phyloP scores from a whole-genome alignment of 1,140 invertebrate species.

The Cotesia typhae region DNA sequence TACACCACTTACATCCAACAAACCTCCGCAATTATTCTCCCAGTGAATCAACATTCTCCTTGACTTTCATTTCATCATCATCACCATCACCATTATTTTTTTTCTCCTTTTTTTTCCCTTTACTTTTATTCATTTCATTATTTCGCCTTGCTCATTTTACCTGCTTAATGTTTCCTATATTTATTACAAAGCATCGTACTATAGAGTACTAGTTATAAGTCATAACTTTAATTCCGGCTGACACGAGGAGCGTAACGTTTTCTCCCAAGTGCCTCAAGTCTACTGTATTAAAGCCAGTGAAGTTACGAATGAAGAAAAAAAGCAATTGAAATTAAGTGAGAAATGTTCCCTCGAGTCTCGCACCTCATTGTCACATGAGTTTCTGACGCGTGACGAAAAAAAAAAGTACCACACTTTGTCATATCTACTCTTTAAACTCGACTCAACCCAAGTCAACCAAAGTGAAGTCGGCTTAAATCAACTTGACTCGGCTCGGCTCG shows the following conservation, averaged over 20 bases:
- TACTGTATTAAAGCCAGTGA: not conserved
- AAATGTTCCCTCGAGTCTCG: conserved; percentile 13
- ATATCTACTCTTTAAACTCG: conserved; percentile 1
- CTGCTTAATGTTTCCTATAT: not conserved
- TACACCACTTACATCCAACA: too few species aligned
- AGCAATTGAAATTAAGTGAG: conserved; percentile 26
- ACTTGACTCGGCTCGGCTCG: not conserved
- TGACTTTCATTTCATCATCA: too few species aligned
- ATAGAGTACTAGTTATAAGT: too few species aligned
- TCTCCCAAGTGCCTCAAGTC: not conserved
- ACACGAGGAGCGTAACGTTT: not conserved
- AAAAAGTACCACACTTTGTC: conserved; percentile 8
- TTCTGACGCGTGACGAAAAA: conserved; percentile 24
- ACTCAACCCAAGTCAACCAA: too few species aligned
- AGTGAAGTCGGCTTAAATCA: not conserved
- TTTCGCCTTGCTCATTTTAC: not conserved
- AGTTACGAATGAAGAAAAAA: not conserved
- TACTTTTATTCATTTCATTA: not conserved
- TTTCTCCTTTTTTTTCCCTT: not conserved
- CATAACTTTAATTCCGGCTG: not conserved
- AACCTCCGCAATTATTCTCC: too few species aligned
- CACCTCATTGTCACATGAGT: conserved; percentile 35
- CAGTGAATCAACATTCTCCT: too few species aligned
- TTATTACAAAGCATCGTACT: too few species aligned
- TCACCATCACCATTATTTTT: not conserved